Evolutionary conservation across 53 echinoderm and acorn worm species (phyloP).

Genomic region (Stichopus horrens): DNA sequence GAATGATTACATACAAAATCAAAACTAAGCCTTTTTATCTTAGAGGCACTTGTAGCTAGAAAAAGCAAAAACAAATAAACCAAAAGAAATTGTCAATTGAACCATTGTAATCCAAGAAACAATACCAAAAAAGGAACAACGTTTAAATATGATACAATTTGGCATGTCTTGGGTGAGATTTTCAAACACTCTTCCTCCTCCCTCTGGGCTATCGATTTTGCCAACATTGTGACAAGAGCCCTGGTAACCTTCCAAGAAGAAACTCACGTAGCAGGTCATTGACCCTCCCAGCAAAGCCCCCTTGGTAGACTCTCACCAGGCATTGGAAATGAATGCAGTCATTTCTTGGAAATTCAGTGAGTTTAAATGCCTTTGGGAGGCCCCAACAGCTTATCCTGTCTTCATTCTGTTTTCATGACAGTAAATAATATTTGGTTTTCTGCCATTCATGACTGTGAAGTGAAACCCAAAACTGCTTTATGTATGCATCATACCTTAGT

Average conservation of each 20-base stretch:
- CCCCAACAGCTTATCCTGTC: neutral
- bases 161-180: too few species aligned
- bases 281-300: slow-evolving; percentile 6
- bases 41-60: too few species aligned
- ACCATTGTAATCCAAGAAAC: too few species aligned
- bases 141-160: too few species aligned
- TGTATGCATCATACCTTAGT: neutral
- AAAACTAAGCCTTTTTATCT: too few species aligned
- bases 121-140: too few species aligned
- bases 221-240: too few species aligned
- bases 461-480: neutral
- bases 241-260: neutral
- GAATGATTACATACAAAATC: too few species aligned
- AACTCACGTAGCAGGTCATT: neutral
- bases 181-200: too few species aligned
- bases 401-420: neutral
- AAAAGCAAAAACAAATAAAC: too few species aligned
- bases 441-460: neutral
- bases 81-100: too few species aligned
- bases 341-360: neutral
- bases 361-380: slow-evolving; percentile 8
- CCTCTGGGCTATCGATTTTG: too few species aligned
- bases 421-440: neutral
- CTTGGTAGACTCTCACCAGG: neutral
- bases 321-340: neutral